A percentile compares a stretch with the other conserved stretches of the same genome.
These are phyloP conservation scores for Liodrosophila aerea DNA, from an alignment of 2,888 invertebrate species.

Conservation along the genomic window DNA sequence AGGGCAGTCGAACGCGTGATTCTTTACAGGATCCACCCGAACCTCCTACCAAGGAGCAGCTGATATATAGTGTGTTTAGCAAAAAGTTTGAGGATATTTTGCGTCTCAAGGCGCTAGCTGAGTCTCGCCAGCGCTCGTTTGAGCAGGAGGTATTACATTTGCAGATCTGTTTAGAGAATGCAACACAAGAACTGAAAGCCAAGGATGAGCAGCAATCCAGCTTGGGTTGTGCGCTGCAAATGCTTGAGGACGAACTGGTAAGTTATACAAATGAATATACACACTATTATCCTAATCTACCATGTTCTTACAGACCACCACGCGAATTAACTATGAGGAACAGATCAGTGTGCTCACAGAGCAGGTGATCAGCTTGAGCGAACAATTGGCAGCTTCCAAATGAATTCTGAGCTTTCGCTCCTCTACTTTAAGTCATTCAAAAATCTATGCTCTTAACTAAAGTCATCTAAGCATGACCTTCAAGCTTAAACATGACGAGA, in stretches of 20 bases:
- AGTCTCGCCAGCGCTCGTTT: constrained; percentile 79
- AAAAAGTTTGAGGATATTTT: constrained; percentile 81
- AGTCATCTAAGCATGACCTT: too few relatives aligned
- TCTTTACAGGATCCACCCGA: constrained; percentile 61
- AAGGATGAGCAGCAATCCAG: constrained; percentile 84
- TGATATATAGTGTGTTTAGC: constrained; percentile 80
- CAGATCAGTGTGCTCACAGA: constrained; percentile 86
- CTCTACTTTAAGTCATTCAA: constrained; percentile 41
- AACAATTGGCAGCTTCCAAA: constrained; percentile 88
- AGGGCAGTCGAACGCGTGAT: constrained; percentile 58
- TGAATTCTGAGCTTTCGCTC: constrained; percentile 49
- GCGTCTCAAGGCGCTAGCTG: constrained; percentile 78
- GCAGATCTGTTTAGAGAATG: constrained; percentile 83
- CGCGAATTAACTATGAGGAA: constrained; percentile 86
- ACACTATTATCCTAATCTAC: not conserved
- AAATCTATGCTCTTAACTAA: too few relatives aligned
- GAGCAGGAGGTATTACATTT: constrained; percentile 82
- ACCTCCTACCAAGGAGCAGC: constrained; percentile 78
- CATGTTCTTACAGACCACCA: constrained; percentile 80
- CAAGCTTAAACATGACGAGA: not conserved
- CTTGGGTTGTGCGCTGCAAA: constrained; percentile 82
- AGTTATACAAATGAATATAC: not conserved
- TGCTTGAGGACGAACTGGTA: constrained; percentile 87
- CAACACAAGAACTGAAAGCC: constrained; percentile 83
- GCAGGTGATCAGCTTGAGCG: constrained; percentile 87